phyloP scores from a whole-genome alignment of 23 tunicate species.

The Ascidia mentula region DNA sequence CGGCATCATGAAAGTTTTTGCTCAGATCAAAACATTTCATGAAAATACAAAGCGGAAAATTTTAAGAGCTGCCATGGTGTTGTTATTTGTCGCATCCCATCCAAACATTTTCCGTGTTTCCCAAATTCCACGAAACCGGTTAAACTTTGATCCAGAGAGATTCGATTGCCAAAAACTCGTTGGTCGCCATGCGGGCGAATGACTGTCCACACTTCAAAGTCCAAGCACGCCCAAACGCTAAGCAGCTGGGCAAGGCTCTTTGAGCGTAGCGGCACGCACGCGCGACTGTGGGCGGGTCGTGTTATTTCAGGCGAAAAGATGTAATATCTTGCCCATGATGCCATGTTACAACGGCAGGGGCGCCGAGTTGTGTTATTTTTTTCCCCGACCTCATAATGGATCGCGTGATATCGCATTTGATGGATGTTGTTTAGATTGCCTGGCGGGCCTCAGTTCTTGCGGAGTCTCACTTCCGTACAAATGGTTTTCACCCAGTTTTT shows the following conservation, averaged over 20 bases:
- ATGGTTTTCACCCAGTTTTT: not conserved
- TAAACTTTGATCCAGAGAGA: too few relatives aligned
- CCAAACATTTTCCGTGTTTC: too few relatives aligned
- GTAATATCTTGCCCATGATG: not conserved
- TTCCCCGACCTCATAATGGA: constrained; percentile 19
- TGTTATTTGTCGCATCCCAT: too few relatives aligned
- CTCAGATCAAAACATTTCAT: too few relatives aligned
- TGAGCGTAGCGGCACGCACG: not conserved
- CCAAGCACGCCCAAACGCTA: not conserved
- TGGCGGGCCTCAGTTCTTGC: not conserved
- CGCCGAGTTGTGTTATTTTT: not conserved
- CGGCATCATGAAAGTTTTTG: too few relatives aligned
- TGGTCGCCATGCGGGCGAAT: too few relatives aligned
- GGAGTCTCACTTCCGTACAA: not conserved
- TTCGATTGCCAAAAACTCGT: too few relatives aligned
- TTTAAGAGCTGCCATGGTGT: too few relatives aligned
- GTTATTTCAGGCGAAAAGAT: not conserved
- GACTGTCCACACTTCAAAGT: too few relatives aligned
- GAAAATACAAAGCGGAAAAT: too few relatives aligned
- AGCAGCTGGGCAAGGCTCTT: not conserved
- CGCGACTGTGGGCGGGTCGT: not conserved
- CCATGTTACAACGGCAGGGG: not conserved
- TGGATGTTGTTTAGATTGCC: constrained; percentile 21
- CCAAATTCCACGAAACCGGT: too few relatives aligned
- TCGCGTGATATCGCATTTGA: constrained; percentile 22